Conservation (phyloP, 1,140 invertebrate species). For the Gryon sp. region DNA sequence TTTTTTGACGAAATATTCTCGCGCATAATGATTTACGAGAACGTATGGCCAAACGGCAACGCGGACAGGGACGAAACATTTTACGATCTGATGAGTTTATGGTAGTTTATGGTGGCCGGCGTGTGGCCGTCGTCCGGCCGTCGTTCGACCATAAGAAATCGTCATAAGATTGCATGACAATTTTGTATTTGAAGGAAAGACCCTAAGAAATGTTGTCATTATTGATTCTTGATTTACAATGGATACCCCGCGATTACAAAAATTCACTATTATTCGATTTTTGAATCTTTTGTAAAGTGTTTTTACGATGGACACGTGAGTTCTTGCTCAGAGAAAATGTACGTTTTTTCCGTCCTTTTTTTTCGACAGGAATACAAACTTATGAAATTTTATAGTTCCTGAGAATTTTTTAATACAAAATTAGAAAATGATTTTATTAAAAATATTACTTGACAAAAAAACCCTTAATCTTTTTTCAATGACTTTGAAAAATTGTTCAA, state of each 20-base stretch:
- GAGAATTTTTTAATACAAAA: too few species aligned
- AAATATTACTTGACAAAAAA: not conserved
- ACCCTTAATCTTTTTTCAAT: not conserved
- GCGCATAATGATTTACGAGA: conserved; percentile 65
- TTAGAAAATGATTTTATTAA: not conserved
- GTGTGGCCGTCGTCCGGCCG: conserved; percentile 70
- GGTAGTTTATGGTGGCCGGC: conserved; percentile 67
- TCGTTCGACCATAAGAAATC: conserved; percentile 68
- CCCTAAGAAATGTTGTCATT: conserved; percentile 14
- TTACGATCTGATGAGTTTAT: conserved; percentile 71
- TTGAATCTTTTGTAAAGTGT: conserved; percentile 12
- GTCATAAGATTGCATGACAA: conserved; percentile 30
- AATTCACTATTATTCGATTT: conserved; percentile 31
- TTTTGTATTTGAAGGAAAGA: conserved; percentile 31
- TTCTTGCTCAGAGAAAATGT: conserved; percentile 4
- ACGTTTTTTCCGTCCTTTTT: not conserved
- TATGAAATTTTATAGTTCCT: not conserved
- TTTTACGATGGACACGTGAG: conserved; percentile 23
- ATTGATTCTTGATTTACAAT: conserved; percentile 56
- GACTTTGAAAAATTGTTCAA: too few species aligned
- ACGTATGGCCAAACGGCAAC: conserved; percentile 29
- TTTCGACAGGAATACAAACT: too few species aligned
- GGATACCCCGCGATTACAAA: conserved; percentile 19
- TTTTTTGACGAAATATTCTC: conserved; percentile 52
- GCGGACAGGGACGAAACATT: conserved; percentile 55